Percentiles rank a stretch among this genome's conserved stretches.
phyloP scores from a whole-genome alignment of 2,888 invertebrate genomes.

The Macrosoma leucophasiata region DNA sequence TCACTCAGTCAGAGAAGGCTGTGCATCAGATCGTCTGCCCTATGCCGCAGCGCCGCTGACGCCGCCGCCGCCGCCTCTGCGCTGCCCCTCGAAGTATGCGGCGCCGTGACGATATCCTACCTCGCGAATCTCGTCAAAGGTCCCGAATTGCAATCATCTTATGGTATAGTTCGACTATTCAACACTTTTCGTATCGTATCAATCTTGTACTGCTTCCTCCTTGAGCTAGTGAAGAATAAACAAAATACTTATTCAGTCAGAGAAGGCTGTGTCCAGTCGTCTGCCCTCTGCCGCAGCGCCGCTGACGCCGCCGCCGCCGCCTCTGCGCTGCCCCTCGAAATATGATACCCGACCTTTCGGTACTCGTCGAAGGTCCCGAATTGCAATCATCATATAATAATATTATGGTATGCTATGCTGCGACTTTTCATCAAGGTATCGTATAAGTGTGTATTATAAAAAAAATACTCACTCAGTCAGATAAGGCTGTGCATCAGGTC shows the following conservation, averaged over 20 bases:
- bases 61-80: conserved; percentile 83
- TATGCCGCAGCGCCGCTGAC: conserved; percentile 49
- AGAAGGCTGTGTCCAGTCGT: conserved; percentile 33
- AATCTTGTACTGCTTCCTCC: too few species aligned
- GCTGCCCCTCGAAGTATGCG: conserved; percentile 89
- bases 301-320: conserved; percentile 79
- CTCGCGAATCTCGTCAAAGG: conserved; percentile 97
- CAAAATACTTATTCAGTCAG: conserved; percentile 43
- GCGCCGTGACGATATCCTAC: conserved; percentile 95
- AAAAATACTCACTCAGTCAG: too few species aligned
- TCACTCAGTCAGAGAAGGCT: conserved; percentile 41
- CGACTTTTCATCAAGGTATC: too few species aligned
- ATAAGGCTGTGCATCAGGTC: too few species aligned
- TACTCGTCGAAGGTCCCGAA: conserved; percentile 99
- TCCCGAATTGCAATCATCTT: conserved; percentile 96
- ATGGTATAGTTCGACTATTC: too few species aligned
- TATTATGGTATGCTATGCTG: too few species aligned
- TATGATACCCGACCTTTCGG: conserved; percentile 92
- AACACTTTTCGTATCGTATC: too few species aligned
- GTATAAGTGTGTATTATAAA: too few species aligned
- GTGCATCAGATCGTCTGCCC: conserved; percentile 31
- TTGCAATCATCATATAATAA: too few species aligned
- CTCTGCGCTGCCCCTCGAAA: conserved; percentile 88
- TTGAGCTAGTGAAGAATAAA: too few species aligned
- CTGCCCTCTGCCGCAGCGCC: conserved; percentile 40